phyloP scores from a whole-genome alignment of 2,888 invertebrate genomes.

The Elaeidobius kamerunicus region DNA sequence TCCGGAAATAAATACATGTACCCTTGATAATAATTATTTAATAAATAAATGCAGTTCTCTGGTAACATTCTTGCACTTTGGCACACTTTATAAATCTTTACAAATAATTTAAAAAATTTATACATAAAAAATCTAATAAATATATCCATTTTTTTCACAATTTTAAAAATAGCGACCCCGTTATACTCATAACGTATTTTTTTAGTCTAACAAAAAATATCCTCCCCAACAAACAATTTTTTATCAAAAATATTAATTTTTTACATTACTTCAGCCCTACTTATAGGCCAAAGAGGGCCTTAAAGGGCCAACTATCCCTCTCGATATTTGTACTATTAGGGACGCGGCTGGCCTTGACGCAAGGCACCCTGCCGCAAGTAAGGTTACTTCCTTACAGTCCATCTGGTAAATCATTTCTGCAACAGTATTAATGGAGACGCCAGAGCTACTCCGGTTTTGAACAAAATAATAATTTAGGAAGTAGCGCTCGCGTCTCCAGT shows the following conservation, averaged over 20 bases:
- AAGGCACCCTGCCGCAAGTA: constrained; percentile 44
- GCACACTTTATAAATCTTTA: constrained; percentile 53
- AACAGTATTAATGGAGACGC: constrained; percentile 44
- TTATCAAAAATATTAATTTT: constrained; percentile 66
- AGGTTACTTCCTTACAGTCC: constrained; percentile 41
- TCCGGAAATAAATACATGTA: constrained; percentile 50
- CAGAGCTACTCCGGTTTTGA: constrained; percentile 38
- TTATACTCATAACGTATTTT: constrained; percentile 28
- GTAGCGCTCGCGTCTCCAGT: constrained; percentile 25
- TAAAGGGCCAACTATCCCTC: constrained; percentile 46
- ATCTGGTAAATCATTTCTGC: constrained; percentile 43
- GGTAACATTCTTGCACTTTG: constrained; percentile 53
- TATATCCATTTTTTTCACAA: constrained; percentile 54
- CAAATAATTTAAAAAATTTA: constrained; percentile 52
- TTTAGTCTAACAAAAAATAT: constrained; percentile 54
- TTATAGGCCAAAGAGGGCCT: constrained; percentile 26
- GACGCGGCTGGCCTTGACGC: constrained; percentile 47
- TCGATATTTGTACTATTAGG: constrained; percentile 51
- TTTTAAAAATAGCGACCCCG: constrained; percentile 50
- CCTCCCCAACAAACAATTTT: constrained; percentile 58
- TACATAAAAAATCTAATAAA: constrained; percentile 50
- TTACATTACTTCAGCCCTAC: constrained; percentile 39
- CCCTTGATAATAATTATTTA: constrained; percentile 45
- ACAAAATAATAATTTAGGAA: constrained; percentile 38
- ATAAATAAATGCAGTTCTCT: constrained; percentile 47